These are phyloP conservation scores for Agrypnia vestita DNA, from an alignment of 1,140 invertebrate genomes.

Conservation along the genomic window DNA sequence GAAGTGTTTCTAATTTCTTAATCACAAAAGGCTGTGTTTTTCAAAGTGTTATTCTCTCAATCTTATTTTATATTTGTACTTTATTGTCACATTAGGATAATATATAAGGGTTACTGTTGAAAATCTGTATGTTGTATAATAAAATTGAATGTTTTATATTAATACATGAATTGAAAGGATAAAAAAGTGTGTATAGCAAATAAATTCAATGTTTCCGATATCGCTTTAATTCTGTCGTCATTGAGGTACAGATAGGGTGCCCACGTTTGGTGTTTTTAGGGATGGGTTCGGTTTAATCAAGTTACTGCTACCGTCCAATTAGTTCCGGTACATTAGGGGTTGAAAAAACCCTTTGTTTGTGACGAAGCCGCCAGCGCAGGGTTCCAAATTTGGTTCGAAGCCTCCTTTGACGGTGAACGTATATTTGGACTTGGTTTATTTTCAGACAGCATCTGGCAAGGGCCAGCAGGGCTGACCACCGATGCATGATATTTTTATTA, in stretches of 20 bases:
- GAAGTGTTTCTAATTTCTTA: too few species aligned
- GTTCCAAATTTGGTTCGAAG: slow-evolving; percentile 31
- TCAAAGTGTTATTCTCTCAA: too few species aligned
- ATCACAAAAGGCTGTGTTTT: too few species aligned
- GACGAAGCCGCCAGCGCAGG: slow-evolving; percentile 20
- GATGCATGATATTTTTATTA: slow-evolving; percentile 11
- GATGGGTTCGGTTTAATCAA: slow-evolving; percentile 29
- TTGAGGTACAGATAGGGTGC: background rate
- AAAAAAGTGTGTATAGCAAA: too few species aligned
- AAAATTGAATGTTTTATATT: too few species aligned
- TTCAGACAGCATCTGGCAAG: background rate
- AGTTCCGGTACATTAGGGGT: slow-evolving; percentile 52
- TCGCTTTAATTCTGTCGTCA: background rate
- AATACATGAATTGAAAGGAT: too few species aligned
- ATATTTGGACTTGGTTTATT: background rate
- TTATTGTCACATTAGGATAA: too few species aligned
- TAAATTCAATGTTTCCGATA: slow-evolving; percentile 1
- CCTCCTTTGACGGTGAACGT: slow-evolving; percentile 19
- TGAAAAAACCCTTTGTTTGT: slow-evolving; percentile 52
- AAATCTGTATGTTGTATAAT: too few species aligned
- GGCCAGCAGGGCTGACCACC: background rate
- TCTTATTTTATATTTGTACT: too few species aligned
- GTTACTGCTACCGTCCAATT: slow-evolving; percentile 45
- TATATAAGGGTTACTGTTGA: too few species aligned
- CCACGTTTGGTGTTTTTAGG: background rate